Conservation (phyloP, 2,113 vertebrate genomes). For the Lonchura striata region DNA sequence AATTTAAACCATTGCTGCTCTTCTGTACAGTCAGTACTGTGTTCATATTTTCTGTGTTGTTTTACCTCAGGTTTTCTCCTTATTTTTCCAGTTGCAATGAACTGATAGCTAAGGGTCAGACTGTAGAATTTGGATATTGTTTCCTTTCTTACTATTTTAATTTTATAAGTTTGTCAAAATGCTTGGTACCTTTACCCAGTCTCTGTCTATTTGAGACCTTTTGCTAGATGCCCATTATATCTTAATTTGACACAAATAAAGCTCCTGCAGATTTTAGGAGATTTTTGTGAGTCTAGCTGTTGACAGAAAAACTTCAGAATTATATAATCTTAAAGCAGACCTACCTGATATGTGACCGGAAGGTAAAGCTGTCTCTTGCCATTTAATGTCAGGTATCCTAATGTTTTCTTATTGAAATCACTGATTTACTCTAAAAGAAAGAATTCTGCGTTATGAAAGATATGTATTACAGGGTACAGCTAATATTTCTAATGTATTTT, state of each 20-base stretch:
- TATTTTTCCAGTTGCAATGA: neutral
- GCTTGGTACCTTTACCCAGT: neutral
- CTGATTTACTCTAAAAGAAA: neutral
- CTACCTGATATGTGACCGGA: neutral
- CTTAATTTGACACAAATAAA: neutral
- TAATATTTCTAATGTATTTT: neutral
- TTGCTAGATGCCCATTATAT: neutral
- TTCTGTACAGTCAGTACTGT: too few relatives aligned
- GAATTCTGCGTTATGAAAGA: neutral
- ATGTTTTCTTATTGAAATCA: neutral
- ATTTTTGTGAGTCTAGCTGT: neutral
- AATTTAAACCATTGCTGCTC: fast-evolving
- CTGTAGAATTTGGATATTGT: neutral
- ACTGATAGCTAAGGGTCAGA: neutral
- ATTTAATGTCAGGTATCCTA: neutral
- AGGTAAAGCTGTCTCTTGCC: neutral
- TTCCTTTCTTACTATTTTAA: neutral
- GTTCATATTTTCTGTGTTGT: neutral
- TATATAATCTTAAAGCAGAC: neutral
- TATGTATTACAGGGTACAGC: neutral
- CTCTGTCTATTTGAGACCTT: neutral
- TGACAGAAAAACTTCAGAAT: neutral
- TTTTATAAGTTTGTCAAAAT: neutral
- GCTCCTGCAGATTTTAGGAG: neutral
- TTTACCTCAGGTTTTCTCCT: neutral